Evolutionary conservation across 2,113 vertebrate genomes (phyloP), one percentile per base, ranked within the genome.

Genomic region (Thamnaconus septentrionalis): DNA sequence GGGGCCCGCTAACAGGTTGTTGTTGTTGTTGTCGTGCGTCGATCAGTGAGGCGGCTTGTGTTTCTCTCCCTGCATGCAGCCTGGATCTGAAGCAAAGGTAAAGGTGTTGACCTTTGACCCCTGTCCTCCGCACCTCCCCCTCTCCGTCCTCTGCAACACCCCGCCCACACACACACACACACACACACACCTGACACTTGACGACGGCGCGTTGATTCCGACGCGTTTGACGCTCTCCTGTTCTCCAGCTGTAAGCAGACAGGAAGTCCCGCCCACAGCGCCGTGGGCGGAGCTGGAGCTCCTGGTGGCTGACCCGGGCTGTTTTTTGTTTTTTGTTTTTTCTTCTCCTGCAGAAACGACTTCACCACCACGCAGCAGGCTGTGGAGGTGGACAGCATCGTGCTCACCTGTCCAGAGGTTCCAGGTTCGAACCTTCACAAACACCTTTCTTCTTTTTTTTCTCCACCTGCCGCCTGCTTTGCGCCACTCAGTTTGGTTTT

Each of bases 1-100:
- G 1, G 7, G 7, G 3, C 47, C 4, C 7, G 3, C 3, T 46
- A 5, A 39, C 6, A 39, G 3, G 52, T 8, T 6, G 5, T 39
- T 41, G 4, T 31, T 39, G 18, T 42, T 10, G 11, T 41, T 56
- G 47, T 49, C 1, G 9, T 9, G 4, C 6, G 4, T 9, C 10
- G 47, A 46, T 49, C 46, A 64, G 52, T 76, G 56, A 8, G 78
- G 71, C 65, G 6, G 18, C 80, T 45, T 51, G 73, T 86, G 76
- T 81, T 87, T 87, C 80, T 80, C 63, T 6, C 44, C 89, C 89
- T 84, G 87, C 86, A 91, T 90, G 93, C 93, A 92, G 84, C 92
- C 91, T 92, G 84, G 93, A 93, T 74, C 79, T 91, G 90, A 94
- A 93, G 77, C 92, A 94, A 87, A 94, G 94, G 93, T 94, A 92